Evolutionary conservation across 2,888 invertebrate genomes (phyloP), one percentile per base, ranked within the genome.

Genomic region (Ganaspis brasiliensis): DNA sequence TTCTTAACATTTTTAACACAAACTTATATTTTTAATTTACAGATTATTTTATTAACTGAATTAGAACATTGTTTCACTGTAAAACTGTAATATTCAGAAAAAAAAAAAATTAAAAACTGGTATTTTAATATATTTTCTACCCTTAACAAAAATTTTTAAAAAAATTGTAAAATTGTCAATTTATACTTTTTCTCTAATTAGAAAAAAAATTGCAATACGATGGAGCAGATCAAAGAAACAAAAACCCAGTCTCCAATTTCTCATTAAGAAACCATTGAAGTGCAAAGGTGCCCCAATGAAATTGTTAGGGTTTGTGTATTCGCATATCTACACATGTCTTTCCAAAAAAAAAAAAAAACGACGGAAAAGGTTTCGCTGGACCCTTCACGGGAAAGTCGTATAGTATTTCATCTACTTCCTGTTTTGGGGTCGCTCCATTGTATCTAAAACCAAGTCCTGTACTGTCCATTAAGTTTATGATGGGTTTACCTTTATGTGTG

Each of bases 331-430:
- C n/a, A 57, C 72, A 56, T 21, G 14, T 26, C 35, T 55, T 67
- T 72, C 40, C 45, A 52, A 56, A 31, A 72, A 16, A 55, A 71
- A 10, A 16, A 52, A 56, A 31, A 72, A 16, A 55, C 63, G 14
- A 16, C 55, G 26, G 26, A 49, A 74, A 74, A 73, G 70, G 40
- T 52, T 67, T 71, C 24, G 40, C 45, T 63, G 40, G 73, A 45
- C 75, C 72, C 72, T 75, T 75, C 73, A 77, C 49, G 72, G 40
- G 26, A 40, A 59, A 80, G 80, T 77, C 82, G 87, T 86, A 79
- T 87, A 81, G 81, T 85, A 85, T 87, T 87, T 87, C 86, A 87
- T 81, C 82, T 83, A 86, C 84, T 87, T 87, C 87, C 87, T 82
- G 87, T 76, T 79, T 74, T 67, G 71, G 76, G 79, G 74, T 55